A percentile compares a stretch with the other conserved stretches of the same genome.
Evolutionary conservation across 2,888 invertebrate species (phyloP).

Genomic region (Rhopalosiphum nymphaeae): DNA sequence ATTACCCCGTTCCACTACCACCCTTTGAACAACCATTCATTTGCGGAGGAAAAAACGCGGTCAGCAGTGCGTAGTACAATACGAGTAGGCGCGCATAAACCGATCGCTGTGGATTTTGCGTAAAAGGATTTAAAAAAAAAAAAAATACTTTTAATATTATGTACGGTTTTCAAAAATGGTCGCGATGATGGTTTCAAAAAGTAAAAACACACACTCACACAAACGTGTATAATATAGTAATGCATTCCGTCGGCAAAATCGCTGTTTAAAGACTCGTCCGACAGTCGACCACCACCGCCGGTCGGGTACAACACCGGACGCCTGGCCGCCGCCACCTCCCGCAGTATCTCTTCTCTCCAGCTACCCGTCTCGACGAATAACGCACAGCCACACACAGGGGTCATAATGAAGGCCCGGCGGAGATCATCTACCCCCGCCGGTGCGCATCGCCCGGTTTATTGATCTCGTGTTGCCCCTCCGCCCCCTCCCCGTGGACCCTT

Average conservation of each 20-base stretch:
- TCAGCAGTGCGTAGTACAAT: background rate
- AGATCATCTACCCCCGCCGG: conserved; percentile 58
- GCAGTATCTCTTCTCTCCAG: background rate
- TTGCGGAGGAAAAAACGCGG: background rate
- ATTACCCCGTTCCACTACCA: background rate
- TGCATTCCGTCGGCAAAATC: background rate
- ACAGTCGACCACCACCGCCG: background rate
- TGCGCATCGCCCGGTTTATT: conserved; percentile 65
- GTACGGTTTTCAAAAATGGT: background rate
- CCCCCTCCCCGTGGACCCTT: background rate
- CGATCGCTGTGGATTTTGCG: background rate
- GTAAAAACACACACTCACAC: background rate
- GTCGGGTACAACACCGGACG: too few relatives aligned
- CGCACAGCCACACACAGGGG: conserved; percentile 43
- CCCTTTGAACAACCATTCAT: background rate
- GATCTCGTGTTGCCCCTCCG: conserved; percentile 55
- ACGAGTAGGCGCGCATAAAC: background rate
- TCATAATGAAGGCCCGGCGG: conserved; percentile 62
- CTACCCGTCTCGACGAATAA: background rate
- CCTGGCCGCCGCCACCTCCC: background rate
- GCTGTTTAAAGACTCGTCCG: conserved; percentile 4
- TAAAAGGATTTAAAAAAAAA: background rate
- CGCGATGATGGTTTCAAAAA: background rate
- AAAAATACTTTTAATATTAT: background rate
- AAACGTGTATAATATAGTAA: background rate